Base-by-base conservation (phyloP, 2,888 invertebrate species). In the Scelioninae gen. 2 region DNA sequence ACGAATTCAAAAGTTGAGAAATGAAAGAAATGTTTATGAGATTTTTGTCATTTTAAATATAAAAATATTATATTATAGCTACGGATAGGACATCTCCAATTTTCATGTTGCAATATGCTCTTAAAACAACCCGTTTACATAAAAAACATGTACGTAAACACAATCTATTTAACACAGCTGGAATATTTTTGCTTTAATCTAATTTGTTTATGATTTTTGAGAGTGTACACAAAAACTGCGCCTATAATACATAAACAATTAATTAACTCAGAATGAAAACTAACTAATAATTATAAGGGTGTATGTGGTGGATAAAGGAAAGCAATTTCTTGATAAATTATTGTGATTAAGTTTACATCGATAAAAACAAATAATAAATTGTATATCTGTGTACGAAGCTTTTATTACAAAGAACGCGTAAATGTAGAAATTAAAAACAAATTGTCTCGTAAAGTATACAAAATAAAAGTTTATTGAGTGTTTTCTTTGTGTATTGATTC, bases 281-380 rank as follows among this genome's bases (percentile, higher is more conserved):
- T 63, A 70, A 57, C 2, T 55, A 11, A 35, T 35, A 35, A 35
- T 31, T 63, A 6, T 43, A 61, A 70, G 50, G 15, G 57, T 33
- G 50, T 35, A 57, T 15, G 52, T 60, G 73, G 73, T 43, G 68
- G 52, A 74, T 68, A 48, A 65, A 75, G 46, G 65, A 74, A 73
- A 76, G 61, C 69, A 48, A 63, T 65, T 48, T 46, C 58, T 43
- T 35, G 25, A 50, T 41, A 46, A 57, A 76, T 79, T 77, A 82
- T 83, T 84, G 81, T 85, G 81, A 85, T 85, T 83, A 79, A 82
- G 82, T 83, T 83, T 83, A 78, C 82, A 82, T 84, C 81, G 79
- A 83, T 81, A 78, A 19, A 25, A 35, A 55, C 10, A 52, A 33
- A 15, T 10, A 13, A 35, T 18, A 19, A 55, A 46, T 37, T 71